Base-by-base conservation (phyloP, 2,113 vertebrate genomes). In the Corythoichthys intestinalis region DNA sequence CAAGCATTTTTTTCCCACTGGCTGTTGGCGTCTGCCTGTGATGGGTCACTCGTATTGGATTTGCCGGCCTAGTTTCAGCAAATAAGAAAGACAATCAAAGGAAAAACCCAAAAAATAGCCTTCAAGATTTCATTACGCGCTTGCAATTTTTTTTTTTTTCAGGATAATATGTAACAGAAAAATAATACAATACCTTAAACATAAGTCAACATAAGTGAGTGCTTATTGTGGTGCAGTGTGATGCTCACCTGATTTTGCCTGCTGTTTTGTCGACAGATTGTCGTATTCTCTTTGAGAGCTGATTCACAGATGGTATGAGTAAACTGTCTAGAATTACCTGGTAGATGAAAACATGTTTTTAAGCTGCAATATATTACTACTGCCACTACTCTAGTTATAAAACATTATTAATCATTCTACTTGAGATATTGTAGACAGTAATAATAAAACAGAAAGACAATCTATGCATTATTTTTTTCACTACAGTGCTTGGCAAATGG, bases 211-310 rank as follows among this genome's bases (percentile, higher is more conserved):
- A 39, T 38, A 17, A 17, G 4, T 46, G 4, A 12, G 8, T 47
- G 10, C 65, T 72, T 12, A 12, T 65, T 47, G 20, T n/a, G 1
- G 48, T 28, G 10, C 71, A 10, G 47, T 48, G n/a, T n/a, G 0
- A 34, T 14, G 12, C 72, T 84, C 53, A 97, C 97, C 95, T 95
- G 88, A 98, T 96, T 90, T 98, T 98, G 65, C 92, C 93, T 70
- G 94, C 92, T 69, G 97, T 98, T 90, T 95, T 98, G 78, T 98
- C 97, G 76, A 98, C 95, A 49, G 94, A 94, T 79, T 96, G 95
- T 64, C 96, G 93, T 85, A 98, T 98, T 87, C 95, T 96, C 57
- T 87, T 87, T 63, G 97, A 98, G 85, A 98, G 94, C 48, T 98
- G 96, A 78, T 92, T 95, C 76, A 98, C 96, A 9, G 97, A 98